A percentile compares a stretch with the other conserved stretches of the same genome.
Conservation (phyloP, 2,113 vertebrate genomes). For the Sander vitreus region DNA sequence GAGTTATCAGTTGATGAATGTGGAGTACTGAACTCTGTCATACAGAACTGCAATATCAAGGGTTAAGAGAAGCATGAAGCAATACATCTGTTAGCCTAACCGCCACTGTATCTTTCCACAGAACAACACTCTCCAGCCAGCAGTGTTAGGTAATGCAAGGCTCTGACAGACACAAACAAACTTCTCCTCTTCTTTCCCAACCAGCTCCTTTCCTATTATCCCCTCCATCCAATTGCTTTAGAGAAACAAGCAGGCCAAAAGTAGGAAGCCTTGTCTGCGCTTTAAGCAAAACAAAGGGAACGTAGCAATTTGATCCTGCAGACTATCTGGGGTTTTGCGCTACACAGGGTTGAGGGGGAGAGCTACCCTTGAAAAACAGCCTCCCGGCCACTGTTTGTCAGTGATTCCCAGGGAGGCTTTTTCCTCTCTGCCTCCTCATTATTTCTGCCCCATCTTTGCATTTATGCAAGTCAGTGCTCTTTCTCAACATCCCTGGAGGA, state of each 20-base stretch:
- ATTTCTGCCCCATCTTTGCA: slow-evolving; percentile 46
- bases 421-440: slow-evolving; percentile 37
- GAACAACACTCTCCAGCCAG: slow-evolving; percentile 15
- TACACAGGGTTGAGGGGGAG: neutral
- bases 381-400: slow-evolving; percentile 51
- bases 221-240: slow-evolving; percentile 55
- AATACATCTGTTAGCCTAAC: slow-evolving; percentile 17
- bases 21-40: neutral
- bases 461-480: slow-evolving; percentile 38
- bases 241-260: slow-evolving; percentile 72
- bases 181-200: slow-evolving; percentile 29
- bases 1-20: neutral
- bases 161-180: slow-evolving; percentile 60
- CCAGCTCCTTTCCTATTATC: slow-evolving; percentile 19
- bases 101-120: slow-evolving; percentile 16
- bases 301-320: slow-evolving; percentile 72
- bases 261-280: slow-evolving; percentile 67
- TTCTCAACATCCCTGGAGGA: slow-evolving; percentile 52
- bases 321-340: slow-evolving; percentile 44
- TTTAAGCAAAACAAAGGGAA: slow-evolving; percentile 75
- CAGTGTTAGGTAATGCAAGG: slow-evolving; percentile 55
- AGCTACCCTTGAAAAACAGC: slow-evolving; percentile 46
- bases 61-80: neutral
- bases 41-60: neutral
- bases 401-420: slow-evolving; percentile 53